A percentile compares a stretch with the other conserved stretches of the same genome.
Evolutionary conservation across 1,140 invertebrate genomes (phyloP).

Genomic region (Mycetomoellerius zeteki): DNA sequence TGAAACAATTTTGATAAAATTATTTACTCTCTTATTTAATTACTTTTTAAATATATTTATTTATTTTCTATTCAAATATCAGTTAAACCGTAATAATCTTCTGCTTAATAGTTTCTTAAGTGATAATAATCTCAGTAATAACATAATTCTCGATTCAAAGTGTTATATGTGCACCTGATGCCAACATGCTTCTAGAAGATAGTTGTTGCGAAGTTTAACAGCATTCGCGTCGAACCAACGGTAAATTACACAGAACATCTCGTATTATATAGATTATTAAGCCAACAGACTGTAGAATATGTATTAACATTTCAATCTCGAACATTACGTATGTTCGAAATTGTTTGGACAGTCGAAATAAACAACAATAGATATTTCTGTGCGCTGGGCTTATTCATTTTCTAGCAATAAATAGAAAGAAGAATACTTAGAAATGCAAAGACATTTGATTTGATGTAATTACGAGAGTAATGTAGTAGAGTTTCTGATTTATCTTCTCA

Average conservation of each 20-base stretch:
- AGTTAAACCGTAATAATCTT: conserved; percentile 24
- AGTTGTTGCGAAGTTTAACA: conserved; percentile 51
- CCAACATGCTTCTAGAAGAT: conserved; percentile 44
- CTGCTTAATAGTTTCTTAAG: conserved; percentile 48
- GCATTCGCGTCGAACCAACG: conserved; percentile 27
- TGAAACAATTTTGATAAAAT: not conserved
- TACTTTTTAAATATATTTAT: not conserved
- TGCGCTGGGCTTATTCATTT: not conserved
- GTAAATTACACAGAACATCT: conserved; percentile 38
- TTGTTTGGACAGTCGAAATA: not conserved
- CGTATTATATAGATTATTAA: conserved; percentile 28
- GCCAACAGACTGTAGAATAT: not conserved
- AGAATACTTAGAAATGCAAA: conserved; percentile 33
- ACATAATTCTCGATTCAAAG: conserved; percentile 48
- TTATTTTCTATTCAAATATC: conserved; percentile 10
- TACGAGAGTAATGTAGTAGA: not conserved
- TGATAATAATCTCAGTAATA: conserved; percentile 60
- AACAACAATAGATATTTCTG: not conserved
- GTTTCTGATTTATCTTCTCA: not conserved
- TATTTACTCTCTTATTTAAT: not conserved
- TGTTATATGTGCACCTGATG: conserved; percentile 48
- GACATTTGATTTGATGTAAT: conserved; percentile 31
- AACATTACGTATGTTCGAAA: not conserved
- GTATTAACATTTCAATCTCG: conserved; percentile 1
- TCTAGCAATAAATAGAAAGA: not conserved